A percentile compares a stretch with the other conserved stretches of the same genome.
Conservation (phyloP, 2,888 invertebrate species). For the Tenodera sinensis region DNA sequence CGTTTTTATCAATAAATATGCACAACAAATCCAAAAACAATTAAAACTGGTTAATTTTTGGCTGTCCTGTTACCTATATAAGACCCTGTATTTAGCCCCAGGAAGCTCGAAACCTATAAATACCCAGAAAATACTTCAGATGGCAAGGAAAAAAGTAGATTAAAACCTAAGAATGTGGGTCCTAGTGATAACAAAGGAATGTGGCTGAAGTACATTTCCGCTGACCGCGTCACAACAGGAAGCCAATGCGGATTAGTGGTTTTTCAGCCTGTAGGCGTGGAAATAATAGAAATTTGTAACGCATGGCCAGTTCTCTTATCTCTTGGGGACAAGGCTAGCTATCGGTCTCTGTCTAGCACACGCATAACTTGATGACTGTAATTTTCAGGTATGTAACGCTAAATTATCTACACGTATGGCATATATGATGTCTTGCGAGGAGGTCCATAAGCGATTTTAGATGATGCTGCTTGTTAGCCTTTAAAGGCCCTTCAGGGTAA, state of each 20-base stretch:
- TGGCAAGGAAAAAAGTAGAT: too few species aligned
- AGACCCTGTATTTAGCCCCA: too few species aligned
- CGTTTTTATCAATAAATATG: too few species aligned
- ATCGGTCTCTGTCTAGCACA: neutral
- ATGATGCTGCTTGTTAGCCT: neutral
- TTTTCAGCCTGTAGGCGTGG: neutral
- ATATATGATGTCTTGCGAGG: neutral
- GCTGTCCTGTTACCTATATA: too few species aligned
- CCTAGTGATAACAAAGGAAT: too few species aligned
- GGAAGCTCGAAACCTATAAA: too few species aligned
- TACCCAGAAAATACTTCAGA: too few species aligned
- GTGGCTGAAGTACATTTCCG: too few species aligned
- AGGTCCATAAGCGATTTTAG: neutral
- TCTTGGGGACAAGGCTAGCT: neutral
- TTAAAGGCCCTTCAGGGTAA: neutral
- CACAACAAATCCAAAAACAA: too few species aligned
- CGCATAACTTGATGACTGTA: neutral
- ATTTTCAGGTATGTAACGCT: neutral
- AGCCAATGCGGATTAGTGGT: neutral
- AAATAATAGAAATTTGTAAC: neutral
- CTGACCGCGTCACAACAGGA: neutral
- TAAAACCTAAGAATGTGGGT: too few species aligned
- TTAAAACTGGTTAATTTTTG: too few species aligned
- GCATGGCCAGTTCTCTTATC: neutral
- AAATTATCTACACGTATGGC: neutral